A percentile compares a stretch with the other conserved stretches of the same genome.
Conservation (phyloP, 53 echinoderm and acorn worm species). For the Astropecten irregularis region DNA sequence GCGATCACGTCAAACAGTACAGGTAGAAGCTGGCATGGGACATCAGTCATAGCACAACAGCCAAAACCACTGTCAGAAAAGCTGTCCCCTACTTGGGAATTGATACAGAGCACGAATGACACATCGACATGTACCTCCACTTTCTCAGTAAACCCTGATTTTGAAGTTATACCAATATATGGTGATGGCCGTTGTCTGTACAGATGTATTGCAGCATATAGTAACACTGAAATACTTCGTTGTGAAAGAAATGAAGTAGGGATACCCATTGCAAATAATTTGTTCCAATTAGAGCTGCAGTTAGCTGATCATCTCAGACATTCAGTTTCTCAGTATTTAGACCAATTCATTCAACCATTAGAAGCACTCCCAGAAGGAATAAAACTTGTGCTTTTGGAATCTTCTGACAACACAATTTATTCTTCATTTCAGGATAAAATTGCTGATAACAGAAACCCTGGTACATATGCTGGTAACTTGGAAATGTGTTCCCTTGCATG, state of each 20-base stretch:
- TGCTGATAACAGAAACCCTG: background rate
- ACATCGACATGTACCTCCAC: too few species aligned
- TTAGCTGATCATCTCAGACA: slow-evolving; percentile 13
- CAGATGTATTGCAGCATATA: slow-evolving; percentile 32
- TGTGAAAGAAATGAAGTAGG: background rate
- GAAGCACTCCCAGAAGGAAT: background rate
- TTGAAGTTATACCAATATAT: slow-evolving; percentile 7
- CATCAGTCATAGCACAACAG: slow-evolving; percentile 72
- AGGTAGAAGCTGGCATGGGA: slow-evolving; percentile 68
- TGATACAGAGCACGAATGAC: background rate
- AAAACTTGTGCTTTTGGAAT: slow-evolving; percentile 1
- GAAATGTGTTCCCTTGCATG: slow-evolving; percentile 9
- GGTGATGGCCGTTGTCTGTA: slow-evolving; percentile 48
- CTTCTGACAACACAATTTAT: background rate
- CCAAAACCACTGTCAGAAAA: slow-evolving; percentile 49
- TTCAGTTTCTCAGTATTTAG: background rate
- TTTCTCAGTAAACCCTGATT: background rate
- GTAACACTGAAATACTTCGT: background rate
- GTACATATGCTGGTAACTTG: slow-evolving; percentile 35
- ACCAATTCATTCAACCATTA: background rate
- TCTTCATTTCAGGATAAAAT: background rate
- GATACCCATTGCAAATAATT: background rate
- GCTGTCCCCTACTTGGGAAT: background rate
- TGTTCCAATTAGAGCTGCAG: background rate
- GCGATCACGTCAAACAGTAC: slow-evolving; percentile 13